Conservation (phyloP, 2,797 vertebrate genomes). For the Myiotriccus ornatus region DNA sequence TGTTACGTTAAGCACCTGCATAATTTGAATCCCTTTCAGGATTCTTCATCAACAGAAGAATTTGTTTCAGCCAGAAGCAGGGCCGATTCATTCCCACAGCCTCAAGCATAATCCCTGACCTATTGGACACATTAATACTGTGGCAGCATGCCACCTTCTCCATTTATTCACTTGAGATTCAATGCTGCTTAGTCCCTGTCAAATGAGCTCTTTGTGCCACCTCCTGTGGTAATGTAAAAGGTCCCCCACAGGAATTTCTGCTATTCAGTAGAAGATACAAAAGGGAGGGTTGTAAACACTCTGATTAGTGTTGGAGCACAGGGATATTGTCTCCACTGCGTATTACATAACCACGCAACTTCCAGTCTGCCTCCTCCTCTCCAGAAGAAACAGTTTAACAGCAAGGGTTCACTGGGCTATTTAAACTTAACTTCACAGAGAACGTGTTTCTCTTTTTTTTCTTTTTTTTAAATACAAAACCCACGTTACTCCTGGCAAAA, state of each 20-base stretch:
- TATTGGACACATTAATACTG: neutral
- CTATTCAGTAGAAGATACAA: constrained; percentile 45
- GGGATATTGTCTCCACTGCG: neutral
- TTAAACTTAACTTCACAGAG: neutral
- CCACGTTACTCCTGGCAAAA: neutral
- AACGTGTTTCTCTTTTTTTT: neutral
- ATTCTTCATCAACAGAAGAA: neutral
- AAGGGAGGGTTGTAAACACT: constrained; percentile 33
- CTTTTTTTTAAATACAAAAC: neutral
- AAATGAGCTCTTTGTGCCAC: constrained; percentile 51
- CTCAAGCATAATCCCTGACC: constrained; percentile 25
- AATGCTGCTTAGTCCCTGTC: constrained; percentile 11
- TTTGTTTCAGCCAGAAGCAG: constrained; percentile 13
- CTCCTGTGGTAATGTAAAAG: neutral
- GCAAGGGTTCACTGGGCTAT: neutral
- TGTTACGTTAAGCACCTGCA: constrained; percentile 7
- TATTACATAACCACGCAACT: neutral
- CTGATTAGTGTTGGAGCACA: constrained; percentile 34
- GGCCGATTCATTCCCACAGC: constrained; percentile 16
- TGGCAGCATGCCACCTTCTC: constrained; percentile 46
- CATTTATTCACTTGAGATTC: constrained; percentile 17
- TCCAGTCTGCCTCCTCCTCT: neutral
- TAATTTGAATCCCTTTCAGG: constrained; percentile 16
- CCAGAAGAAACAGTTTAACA: neutral
- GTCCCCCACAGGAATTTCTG: constrained; percentile 39